Evolutionary conservation across 2,888 invertebrate genomes (phyloP), one percentile per base, ranked within the genome.

Genomic region (Amphipyra tragopoginis): DNA sequence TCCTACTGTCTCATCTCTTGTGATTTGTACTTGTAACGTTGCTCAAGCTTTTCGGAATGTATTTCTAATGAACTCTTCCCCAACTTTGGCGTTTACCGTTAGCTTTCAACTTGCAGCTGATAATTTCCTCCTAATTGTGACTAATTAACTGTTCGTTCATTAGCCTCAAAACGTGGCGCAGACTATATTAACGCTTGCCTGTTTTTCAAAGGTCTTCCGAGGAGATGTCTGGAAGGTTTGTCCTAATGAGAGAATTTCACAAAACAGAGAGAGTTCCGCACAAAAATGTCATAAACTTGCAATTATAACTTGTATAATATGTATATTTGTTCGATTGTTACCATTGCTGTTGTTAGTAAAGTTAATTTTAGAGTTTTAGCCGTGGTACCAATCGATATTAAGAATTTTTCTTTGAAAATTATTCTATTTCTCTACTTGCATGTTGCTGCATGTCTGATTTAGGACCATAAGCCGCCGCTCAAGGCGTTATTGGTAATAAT

Each of bases 191-290:
- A 91, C 91, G 86, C 90, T 91, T 90, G 87, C 88, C 86, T 91
- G 87, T 92, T 92, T 93, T 92, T 90, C 90, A 88, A 93, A 96
- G 96, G 96, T 96, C 96, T 96, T 95, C 93, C 96, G 96, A 83
- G 96, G 96, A 95, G 93, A 95, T 90, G 93, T 94, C 88, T 95
- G 95, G 95, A 96, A 96, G 96, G 96, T 96, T 96, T 95, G 96
- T 96, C 91, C 85, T 85, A 88, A 86, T 86, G 89, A 83, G 90
- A 92, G 91, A 89, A 88, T 91, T 86, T 88, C 90, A 91, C 89
- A 87, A 85, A 87, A 85, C 86, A 89, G 86, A 90, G 84, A 91
- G 90, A 88, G 89, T 91, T 91, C 77, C 86, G 90, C 92, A 92
- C 92, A 84, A 86, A 85, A 83, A 69, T 82, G 83, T 86, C 80